A percentile compares a stretch with the other conserved stretches of the same genome.
These are phyloP conservation scores for Psix sp. DNA, from an alignment of 1,140 invertebrate genomes.

Conservation along the genomic window DNA sequence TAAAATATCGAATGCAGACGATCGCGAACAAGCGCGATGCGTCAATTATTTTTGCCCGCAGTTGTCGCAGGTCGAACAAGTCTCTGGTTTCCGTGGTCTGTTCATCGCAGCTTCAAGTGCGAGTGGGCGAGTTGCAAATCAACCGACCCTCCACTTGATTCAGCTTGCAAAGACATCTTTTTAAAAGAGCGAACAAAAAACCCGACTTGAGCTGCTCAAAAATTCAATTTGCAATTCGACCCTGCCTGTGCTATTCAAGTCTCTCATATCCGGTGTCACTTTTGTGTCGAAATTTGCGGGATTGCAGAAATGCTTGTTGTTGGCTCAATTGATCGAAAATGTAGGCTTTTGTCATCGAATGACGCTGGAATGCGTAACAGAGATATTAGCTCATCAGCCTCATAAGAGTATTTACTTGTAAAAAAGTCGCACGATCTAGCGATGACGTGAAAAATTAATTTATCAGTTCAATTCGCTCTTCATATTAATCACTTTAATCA, in stretches of 20 bases:
- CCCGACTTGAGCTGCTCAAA: too few species aligned
- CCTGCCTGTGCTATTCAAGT: too few species aligned
- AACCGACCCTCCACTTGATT: slow-evolving; percentile 65
- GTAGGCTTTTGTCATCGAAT: too few species aligned
- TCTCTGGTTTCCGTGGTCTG: slow-evolving; percentile 14
- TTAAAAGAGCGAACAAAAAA: too few species aligned
- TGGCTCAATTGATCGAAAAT: too few species aligned
- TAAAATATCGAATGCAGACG: too few species aligned
- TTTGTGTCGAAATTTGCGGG: too few species aligned
- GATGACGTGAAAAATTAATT: slow-evolving; percentile 63
- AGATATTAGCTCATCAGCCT: slow-evolving; percentile 67
- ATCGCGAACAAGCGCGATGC: too few species aligned
- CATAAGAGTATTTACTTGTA: slow-evolving; percentile 56
- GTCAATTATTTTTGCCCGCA: neutral
- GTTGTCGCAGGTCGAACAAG: slow-evolving; percentile 1
- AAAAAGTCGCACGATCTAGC: slow-evolving; percentile 61
- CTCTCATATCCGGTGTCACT: too few species aligned
- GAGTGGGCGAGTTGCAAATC: slow-evolving; percentile 65
- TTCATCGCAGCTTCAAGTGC: slow-evolving; percentile 35
- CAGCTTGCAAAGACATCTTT: too few species aligned
- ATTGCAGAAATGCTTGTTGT: too few species aligned
- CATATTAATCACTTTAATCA: slow-evolving; percentile 37
- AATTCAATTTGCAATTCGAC: too few species aligned
- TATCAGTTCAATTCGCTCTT: slow-evolving; percentile 29
- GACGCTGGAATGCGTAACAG: slow-evolving; percentile 51